These are phyloP conservation scores for Phymanthus crucifer DNA, from an alignment of 92 coral and sea anemone species.

Conservation along the genomic window DNA sequence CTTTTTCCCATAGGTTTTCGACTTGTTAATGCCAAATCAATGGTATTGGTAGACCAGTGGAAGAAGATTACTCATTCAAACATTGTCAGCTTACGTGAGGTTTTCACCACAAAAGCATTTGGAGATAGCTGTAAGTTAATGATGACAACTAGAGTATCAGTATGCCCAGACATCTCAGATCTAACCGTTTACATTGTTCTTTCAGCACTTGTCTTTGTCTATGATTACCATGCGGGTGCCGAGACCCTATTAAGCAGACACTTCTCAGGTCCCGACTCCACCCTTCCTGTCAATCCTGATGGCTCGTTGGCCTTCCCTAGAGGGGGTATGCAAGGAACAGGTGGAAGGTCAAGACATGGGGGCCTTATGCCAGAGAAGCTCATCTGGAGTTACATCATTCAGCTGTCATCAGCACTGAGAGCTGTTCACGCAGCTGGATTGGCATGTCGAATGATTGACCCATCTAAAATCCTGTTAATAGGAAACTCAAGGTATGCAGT, in stretches of 20 bases:
- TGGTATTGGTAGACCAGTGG: conserved; percentile 97
- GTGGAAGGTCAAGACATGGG: conserved; percentile 76
- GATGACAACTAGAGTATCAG: background rate
- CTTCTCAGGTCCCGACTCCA: conserved; percentile 86
- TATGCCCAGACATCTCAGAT: background rate
- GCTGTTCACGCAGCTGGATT: conserved; percentile 88
- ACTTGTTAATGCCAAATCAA: conserved; percentile 89
- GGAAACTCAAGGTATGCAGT: conserved; percentile 89
- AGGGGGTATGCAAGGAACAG: conserved; percentile 57
- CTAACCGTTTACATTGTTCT: background rate
- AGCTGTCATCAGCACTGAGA: conserved; percentile 93
- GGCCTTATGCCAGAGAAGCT: conserved; percentile 95
- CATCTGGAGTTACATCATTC: conserved; percentile 98
- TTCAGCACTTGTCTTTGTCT: conserved; percentile 87
- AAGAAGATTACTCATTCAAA: conserved; percentile 91
- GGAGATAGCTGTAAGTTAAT: conserved; percentile 94
- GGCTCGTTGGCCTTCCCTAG: conserved; percentile 82
- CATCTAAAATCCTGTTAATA: conserved; percentile 92
- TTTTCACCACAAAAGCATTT: conserved; percentile 94
- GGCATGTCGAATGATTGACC: conserved; percentile 97
- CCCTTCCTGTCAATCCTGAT: conserved; percentile 76
- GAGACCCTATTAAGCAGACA: conserved; percentile 88
- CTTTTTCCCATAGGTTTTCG: conserved; percentile 61
- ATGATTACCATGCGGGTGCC: conserved; percentile 98
- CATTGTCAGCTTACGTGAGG: conserved; percentile 91